Base-by-base conservation (phyloP, 2,797 vertebrate genomes). In the Calcarius lapponicus region DNA sequence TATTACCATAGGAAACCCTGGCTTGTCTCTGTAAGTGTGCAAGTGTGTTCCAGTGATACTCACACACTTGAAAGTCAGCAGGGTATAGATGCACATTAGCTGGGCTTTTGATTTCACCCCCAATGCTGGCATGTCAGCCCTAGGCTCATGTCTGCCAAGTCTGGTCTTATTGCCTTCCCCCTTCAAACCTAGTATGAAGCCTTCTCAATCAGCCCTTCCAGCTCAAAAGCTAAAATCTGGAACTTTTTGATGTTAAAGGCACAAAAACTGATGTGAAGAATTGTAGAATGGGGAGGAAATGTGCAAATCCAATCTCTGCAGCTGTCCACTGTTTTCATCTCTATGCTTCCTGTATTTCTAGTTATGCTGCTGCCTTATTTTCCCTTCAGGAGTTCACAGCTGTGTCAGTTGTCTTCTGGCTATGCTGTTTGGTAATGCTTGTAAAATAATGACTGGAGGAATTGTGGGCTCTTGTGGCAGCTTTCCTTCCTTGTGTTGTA, bases 401-500 rank as follows among this genome's bases (percentile, higher is more conserved):
- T 81, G 26, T 36, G 24, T 48, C 18, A 71, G 32, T 36, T 74
- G n/a, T 34, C 36, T 31, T 78, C 80, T 80, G 53, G 51, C 31
- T 5, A 1, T 73, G 11, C 32, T 45, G 2, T 31, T 72, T 48
- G 60, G 32, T 74, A 76, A 56, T 50, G 29, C 31, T 62, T 76
- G 31, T 36, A 17, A 90, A 84, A 70, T 24, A 67, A 34, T 51
- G 19, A 25, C n/a, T 56, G 58, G 29, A 67, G 29, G 40, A 86
- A 60, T 12, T 48, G n/a, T 53, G 43, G 70, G 56, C 42, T 61
- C 25, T 56, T 65, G 21, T 50, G 74, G 18, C 79, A 82, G 22
- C n/a, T 47, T 65, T 54, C 15, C 24, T 85, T 34, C 66, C 43
- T 62, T 94, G 32, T 86, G 42, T 83, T 92, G 18, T 93, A 99